A percentile compares a stretch with the other conserved stretches of the same genome.
These are phyloP conservation scores for Lagocephalus sceleratus DNA, from an alignment of 2,797 vertebrate species.

Conservation along the genomic window DNA sequence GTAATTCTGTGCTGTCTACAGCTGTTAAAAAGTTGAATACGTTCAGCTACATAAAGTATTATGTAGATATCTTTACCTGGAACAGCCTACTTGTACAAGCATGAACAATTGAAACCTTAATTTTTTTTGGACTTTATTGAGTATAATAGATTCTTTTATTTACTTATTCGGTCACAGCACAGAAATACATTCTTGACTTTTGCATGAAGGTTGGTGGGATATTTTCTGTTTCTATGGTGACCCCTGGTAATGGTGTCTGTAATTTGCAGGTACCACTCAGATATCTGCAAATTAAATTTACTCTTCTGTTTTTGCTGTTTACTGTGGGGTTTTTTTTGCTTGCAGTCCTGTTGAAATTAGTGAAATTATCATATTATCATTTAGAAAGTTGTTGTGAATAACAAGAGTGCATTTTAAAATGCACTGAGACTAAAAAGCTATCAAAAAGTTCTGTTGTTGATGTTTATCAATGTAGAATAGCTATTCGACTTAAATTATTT, in stretches of 20 bases:
- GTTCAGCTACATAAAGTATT: background rate
- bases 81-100: no score
- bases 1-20: constrained; percentile 43
- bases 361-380: no score
- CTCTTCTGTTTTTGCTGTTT: constrained; percentile 6
- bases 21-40: background rate
- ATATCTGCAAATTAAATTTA: background rate
- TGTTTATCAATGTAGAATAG: no score
- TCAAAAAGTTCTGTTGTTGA: no score
- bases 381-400: no score
- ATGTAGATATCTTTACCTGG: background rate
- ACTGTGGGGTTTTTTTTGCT: no score
- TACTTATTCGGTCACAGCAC: constrained; percentile 29
- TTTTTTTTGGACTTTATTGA: no score
- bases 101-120: no score
- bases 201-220: constrained; percentile 50
- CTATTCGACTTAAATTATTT: no score
- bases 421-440: no score
- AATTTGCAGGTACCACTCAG: background rate
- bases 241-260: background rate
- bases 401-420: no score
- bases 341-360: no score
- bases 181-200: constrained; percentile 55
- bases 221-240: constrained; percentile 35
- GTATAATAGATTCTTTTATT: background rate